These are phyloP conservation scores for Vultur gryphus DNA, from an alignment of 2,797 vertebrate genomes.

Conservation along the genomic window DNA sequence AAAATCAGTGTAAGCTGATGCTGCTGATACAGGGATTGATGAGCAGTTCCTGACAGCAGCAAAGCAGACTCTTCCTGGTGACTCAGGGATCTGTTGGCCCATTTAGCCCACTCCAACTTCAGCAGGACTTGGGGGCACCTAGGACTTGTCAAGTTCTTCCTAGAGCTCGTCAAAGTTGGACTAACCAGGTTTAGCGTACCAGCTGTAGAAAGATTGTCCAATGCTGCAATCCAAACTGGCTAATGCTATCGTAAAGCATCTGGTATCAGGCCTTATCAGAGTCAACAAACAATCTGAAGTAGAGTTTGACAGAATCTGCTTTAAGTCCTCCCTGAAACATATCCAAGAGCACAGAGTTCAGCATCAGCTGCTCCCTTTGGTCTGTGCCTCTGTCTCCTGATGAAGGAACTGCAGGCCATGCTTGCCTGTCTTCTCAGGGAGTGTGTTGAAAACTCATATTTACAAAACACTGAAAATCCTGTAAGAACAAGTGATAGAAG, in stretches of 20 bases:
- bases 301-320: not conserved
- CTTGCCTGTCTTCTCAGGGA: not conserved
- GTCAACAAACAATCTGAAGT: not conserved
- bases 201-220: accelerated
- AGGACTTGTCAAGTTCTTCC: not conserved
- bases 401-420: not conserved
- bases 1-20: accelerated
- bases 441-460: not conserved
- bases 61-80: not conserved
- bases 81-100: not conserved
- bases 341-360: accelerated
- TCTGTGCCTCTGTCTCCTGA: not conserved
- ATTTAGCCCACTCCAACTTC: not conserved
- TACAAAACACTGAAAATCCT: not conserved
- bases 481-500: not conserved
- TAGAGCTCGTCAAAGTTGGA: not conserved
- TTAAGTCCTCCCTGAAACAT: not conserved
- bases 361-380: not conserved
- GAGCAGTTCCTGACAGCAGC: not conserved
- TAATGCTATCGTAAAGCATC: accelerated
- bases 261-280: not conserved
- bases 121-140: not conserved
- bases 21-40: not conserved
- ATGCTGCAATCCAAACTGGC: not conserved
- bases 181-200: not conserved